Evolutionary conservation across 2,888 invertebrate species (phyloP).

Genomic region (Eristalis pertinax): DNA sequence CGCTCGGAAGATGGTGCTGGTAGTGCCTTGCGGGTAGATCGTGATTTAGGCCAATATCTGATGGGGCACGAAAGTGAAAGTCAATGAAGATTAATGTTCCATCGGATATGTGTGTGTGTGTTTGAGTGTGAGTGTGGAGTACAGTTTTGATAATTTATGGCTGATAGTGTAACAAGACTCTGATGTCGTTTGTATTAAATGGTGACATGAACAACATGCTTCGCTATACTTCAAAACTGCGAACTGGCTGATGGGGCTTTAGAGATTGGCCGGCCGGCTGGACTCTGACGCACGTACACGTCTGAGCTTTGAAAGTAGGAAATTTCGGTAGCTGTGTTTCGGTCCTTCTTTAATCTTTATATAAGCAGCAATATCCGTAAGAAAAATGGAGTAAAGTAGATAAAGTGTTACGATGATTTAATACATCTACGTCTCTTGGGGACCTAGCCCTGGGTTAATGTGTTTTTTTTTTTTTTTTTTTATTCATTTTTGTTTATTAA

Average conservation of each 20-base stretch:
- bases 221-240: not conserved
- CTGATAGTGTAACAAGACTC: not conserved
- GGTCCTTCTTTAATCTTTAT: too few relatives aligned
- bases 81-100: slow-evolving; percentile 57
- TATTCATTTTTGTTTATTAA: too few relatives aligned
- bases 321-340: too few relatives aligned
- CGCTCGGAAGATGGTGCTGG: not conserved
- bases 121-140: slow-evolving; percentile 10
- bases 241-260: not conserved
- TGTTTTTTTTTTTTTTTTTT: too few relatives aligned
- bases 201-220: not conserved
- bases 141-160: slow-evolving; percentile 31
- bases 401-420: too few relatives aligned
- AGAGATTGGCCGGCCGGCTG: not conserved
- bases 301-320: too few relatives aligned
- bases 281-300: too few relatives aligned
- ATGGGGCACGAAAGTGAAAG: slow-evolving; percentile 65
- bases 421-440: too few relatives aligned
- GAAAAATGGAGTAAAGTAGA: too few relatives aligned
- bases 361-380: too few relatives aligned
- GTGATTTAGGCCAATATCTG: slow-evolving; percentile 62
- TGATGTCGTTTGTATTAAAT: slow-evolving; percentile 10
- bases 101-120: not conserved
- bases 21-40: slow-evolving; percentile 26
- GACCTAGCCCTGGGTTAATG: too few relatives aligned